Evolutionary conservation across 30 jellyfish, hydroid and myxozoan species (phyloP).

Genomic region (Hydractinia echinata): DNA sequence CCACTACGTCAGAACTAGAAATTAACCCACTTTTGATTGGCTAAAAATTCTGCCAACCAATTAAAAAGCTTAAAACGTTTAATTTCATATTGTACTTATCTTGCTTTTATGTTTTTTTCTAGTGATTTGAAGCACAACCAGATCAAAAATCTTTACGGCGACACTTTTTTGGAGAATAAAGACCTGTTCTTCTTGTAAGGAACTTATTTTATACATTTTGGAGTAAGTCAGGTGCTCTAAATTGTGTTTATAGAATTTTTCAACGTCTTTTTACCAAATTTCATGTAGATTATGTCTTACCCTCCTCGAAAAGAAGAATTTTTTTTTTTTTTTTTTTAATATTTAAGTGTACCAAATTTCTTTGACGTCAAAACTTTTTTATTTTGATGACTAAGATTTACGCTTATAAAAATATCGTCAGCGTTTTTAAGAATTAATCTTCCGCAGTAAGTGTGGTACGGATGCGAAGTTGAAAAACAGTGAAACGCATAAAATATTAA

Average conservation of each 20-base stretch:
- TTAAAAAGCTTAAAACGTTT: too few species aligned
- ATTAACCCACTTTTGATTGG: too few species aligned
- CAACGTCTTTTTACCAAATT: background rate
- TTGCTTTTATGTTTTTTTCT: background rate
- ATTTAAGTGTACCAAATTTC: background rate
- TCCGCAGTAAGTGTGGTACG: background rate
- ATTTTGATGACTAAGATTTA: background rate
- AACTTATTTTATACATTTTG: background rate
- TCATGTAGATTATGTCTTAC: too few species aligned
- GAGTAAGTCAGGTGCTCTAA: too few species aligned
- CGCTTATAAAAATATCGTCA: background rate
- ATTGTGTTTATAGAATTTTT: background rate
- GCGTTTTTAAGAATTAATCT: background rate
- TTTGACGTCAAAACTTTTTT: background rate
- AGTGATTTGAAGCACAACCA: slow-evolving; percentile 76
- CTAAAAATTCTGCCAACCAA: too few species aligned
- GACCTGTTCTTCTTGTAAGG: slow-evolving; percentile 58
- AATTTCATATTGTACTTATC: too few species aligned
- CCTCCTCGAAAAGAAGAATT: too few species aligned
- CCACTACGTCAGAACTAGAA: too few species aligned
- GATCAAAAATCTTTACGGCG: slow-evolving; percentile 34
- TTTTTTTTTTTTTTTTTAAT: too few species aligned
- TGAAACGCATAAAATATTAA: too few species aligned
- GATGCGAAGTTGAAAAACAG: too few species aligned
- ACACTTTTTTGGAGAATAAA: slow-evolving; percentile 69